phyloP scores from a whole-genome alignment of 2,888 invertebrate species.

The Agonopterix alstromeriana region DNA sequence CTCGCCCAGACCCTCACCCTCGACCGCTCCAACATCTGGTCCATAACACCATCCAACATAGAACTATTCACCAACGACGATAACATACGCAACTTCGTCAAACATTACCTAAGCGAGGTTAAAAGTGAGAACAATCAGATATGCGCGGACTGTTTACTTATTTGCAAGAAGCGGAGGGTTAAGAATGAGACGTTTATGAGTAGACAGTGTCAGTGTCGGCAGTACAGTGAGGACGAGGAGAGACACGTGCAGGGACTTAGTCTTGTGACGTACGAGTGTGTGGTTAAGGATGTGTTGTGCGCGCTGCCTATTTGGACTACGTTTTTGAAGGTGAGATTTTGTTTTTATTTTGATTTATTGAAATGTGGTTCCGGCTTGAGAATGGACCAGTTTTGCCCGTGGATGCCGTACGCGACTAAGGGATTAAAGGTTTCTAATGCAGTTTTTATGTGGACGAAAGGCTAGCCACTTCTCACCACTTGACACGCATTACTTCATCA shows the following conservation, averaged over 20 bases:
- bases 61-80: constrained; percentile 85
- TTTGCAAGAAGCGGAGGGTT: constrained; percentile 27
- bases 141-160: constrained; percentile 36
- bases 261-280: constrained; percentile 86
- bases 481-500: no score
- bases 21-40: constrained; percentile 82
- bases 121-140: constrained; percentile 22
- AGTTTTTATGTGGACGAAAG: no score
- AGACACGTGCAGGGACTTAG: constrained; percentile 78
- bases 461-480: no score
- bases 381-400: no score
- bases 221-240: constrained; percentile 55
- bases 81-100: constrained; percentile 81
- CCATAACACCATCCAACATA: constrained; percentile 80
- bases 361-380: no score
- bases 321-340: constrained; percentile 78
- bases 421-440: no score
- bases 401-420: no score
- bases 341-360: background rate
- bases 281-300: constrained; percentile 86
- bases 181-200: background rate
- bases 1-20: constrained; percentile 88
- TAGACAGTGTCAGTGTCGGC: constrained; percentile 24
- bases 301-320: constrained; percentile 84
- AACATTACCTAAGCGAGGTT: constrained; percentile 74